A percentile compares a stretch with the other conserved stretches of the same genome.
Conservation (phyloP, 2,888 invertebrate genomes). For the Caenorhabditis sp. region DNA sequence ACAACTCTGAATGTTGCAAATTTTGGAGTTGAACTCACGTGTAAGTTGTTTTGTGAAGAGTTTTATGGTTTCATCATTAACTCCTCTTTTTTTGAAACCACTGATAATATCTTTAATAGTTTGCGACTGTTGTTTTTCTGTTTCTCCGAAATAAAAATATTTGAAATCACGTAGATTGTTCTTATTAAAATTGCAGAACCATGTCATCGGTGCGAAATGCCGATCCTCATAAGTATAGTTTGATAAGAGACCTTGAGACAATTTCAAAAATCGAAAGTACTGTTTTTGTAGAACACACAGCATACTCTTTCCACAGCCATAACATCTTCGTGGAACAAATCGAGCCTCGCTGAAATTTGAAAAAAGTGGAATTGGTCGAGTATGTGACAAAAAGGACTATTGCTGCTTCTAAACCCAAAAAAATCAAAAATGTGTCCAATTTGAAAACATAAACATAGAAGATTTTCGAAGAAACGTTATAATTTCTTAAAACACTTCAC, state of each 20-base stretch:
- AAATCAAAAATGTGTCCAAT: too few relatives aligned
- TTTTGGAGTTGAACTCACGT: constrained; percentile 4
- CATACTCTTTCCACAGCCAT: constrained; percentile 22
- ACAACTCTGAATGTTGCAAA: not conserved
- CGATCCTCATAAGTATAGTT: constrained; percentile 32
- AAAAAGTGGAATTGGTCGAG: too few relatives aligned
- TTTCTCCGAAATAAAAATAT: constrained; percentile 28
- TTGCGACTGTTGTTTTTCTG: constrained; percentile 13
- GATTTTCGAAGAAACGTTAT: too few relatives aligned
- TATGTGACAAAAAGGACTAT: too few relatives aligned
- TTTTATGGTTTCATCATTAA: constrained; percentile 1
- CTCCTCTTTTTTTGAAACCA: constrained; percentile 12
- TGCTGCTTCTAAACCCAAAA: not conserved
- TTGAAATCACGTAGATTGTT: constrained; percentile 18
- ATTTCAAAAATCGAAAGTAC: constrained; percentile 21
- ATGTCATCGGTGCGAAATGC: constrained; percentile 36
- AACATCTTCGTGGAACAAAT: constrained; percentile 15
- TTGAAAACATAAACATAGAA: not conserved
- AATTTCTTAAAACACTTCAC: too few relatives aligned
- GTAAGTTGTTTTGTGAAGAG: constrained; percentile 18
- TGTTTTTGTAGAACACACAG: constrained; percentile 22
- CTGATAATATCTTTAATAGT: constrained; percentile 19
- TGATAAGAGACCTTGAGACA: constrained; percentile 5
- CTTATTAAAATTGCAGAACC: constrained; percentile 25
- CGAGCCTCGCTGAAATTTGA: constrained; percentile 18